Evolutionary conservation across 2,113 vertebrate species (phyloP), one percentile per base, ranked within the genome.

Genomic region (Caloenas nicobarica): DNA sequence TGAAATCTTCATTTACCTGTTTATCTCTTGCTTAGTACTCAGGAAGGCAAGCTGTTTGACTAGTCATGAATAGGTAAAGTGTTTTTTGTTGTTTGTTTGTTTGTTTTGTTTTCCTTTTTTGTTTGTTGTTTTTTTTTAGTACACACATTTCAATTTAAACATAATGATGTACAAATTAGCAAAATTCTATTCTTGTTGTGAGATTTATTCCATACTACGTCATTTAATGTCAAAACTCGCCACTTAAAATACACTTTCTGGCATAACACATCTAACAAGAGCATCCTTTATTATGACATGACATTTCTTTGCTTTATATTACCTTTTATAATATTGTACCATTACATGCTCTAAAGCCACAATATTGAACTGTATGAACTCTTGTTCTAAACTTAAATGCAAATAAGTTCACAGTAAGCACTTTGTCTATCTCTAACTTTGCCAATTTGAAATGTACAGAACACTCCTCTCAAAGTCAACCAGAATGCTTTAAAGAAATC

Each of bases 261-360:
- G 11, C 13, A 40, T 36, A 46, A 46, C 40, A 79, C 28, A n/a
- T 73, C 10, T 69, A 73, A 62, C 25, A 57, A 76, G 31, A 78
- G 4, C 34, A 61, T 7, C 8, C 28, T 51, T 65, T 80, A 50
- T 70, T 86, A 33, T 60, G 51, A 24, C 46, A 69, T 50, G 76
- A 58, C 15, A 34, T 97, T 95, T 96, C 34, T 77, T 94, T 84
- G 42, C 29, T 88, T 95, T 46, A 21, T 70, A 79, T 64, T 79
- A 61, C 21, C 54, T 91, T 89, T 95, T 78, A 69, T 44, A 48
- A 48, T 86, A 54, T 17, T 85, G 69, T 86, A 46, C 40, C 74
- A 72, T 88, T 56, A 17, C 3, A 29, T 34, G 19, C 4, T 1
- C 44, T 80, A 66, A 96, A 96, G 61, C 31, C 60, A 91, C 24